Percentiles rank a stretch among this genome's conserved stretches.
Evolutionary conservation across 2,888 invertebrate genomes (phyloP).

Genomic region (Erebia ligea): DNA sequence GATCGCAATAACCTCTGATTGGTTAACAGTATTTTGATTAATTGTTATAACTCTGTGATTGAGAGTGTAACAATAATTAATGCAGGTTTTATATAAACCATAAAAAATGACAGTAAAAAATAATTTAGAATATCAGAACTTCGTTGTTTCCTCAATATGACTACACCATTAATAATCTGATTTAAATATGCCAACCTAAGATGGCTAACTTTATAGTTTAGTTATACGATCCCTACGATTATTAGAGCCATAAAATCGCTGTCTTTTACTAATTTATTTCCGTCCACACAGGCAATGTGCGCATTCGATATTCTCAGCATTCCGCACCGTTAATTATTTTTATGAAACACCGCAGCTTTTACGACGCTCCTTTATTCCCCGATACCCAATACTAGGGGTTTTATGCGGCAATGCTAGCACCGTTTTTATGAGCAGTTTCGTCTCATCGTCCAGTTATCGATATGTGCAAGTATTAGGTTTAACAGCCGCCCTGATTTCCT

Average conservation of each 20-base stretch:
- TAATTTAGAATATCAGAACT: no score
- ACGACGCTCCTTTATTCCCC: conserved; percentile 55
- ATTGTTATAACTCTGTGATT: no score
- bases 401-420: conserved; percentile 59
- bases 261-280: conserved; percentile 35
- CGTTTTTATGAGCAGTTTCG: conserved; percentile 61
- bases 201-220: conserved; percentile 11
- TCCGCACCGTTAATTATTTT: conserved; percentile 49
- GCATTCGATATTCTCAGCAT: conserved; percentile 42
- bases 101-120: no score
- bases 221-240: no score
- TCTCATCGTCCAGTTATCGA: conserved; percentile 59
- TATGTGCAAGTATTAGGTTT: conserved; percentile 61
- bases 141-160: no score
- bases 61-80: no score
- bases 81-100: no score
- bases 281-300: conserved; percentile 23
- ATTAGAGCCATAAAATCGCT: conserved; percentile 12
- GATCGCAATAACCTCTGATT: no score
- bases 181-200: neutral
- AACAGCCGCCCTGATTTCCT: conserved; percentile 58
- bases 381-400: conserved; percentile 60
- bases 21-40: no score
- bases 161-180: no score
- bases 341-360: conserved; percentile 51